Evolutionary conservation across 2,888 invertebrate species (phyloP), one percentile per base, ranked within the genome.

Genomic region (Agonopterix arenella): DNA sequence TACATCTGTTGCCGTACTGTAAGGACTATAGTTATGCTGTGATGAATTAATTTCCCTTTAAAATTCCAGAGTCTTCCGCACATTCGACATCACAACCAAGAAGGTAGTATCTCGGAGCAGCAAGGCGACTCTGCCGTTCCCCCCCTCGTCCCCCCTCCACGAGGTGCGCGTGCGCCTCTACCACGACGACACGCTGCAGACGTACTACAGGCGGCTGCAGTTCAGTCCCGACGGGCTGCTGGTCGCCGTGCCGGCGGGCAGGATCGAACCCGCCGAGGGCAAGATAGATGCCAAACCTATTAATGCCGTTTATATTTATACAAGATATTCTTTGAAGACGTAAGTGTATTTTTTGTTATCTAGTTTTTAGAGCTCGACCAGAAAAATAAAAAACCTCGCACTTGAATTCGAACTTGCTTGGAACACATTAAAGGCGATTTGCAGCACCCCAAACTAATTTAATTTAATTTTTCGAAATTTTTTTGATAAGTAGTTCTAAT

Each of bases 141-240:
- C 92, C 0, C 61, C 84, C 0, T 88, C 83, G 0, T 93, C 93
- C 66, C 85, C 90, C 0, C 73, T 94, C 3, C 88, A 92, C 55
- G 90, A 90, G 0, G 91, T 92, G 58, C 86, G 89, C 49, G 90
- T 93, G 10, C 91, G 95, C 38, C 86, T 97, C 44, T 98, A 95
- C 80, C 95, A 97, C 64, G 98, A 98, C 64, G 98, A 98, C 73
- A 97, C 97, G 0, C 90, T 98, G 58, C 96, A 97, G 78, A 97
- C 98, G 0, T 99, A 97, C 81, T 98, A 96, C 73, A 91, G 99
- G 43, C 90, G 99, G 38, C 80, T 98, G 28, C 91, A 93, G 45
- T 99, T 97, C 73, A 95, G 97, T 18, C 97, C 98, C 0, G 98
- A 98, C 77, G 99, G 99, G 0, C 90, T 94, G 68, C 80, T 99